These are phyloP conservation scores for Nymphicus hollandicus DNA, from an alignment of 2,113 vertebrate genomes.

Conservation along the genomic window DNA sequence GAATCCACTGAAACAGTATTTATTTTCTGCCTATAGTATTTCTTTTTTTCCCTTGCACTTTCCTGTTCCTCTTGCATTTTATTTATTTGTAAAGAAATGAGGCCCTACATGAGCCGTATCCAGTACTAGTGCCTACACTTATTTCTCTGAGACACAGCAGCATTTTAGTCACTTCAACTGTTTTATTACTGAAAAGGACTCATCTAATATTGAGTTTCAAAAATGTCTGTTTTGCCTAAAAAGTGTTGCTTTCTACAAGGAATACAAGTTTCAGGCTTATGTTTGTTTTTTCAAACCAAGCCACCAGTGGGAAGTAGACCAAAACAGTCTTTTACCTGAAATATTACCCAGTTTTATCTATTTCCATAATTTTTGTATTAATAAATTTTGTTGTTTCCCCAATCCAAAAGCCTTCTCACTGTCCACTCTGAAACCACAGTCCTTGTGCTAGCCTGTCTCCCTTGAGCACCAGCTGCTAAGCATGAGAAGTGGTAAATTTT, in stretches of 20 bases:
- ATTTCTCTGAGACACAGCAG: background rate
- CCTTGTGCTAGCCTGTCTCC: background rate
- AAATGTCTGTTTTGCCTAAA: background rate
- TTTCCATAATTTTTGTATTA: background rate
- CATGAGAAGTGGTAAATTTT: background rate
- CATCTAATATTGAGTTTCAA: background rate
- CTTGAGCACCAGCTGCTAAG: background rate
- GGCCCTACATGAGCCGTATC: background rate
- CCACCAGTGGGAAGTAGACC: background rate
- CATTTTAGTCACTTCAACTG: background rate
- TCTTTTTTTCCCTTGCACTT: accelerated
- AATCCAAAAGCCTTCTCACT: background rate
- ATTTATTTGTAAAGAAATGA: background rate
- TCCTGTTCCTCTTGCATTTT: background rate
- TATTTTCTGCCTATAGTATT: background rate
- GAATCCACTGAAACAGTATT: background rate
- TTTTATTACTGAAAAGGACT: background rate
- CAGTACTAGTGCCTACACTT: background rate
- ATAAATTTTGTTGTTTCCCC: background rate
- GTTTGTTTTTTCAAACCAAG: background rate
- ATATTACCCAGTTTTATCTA: background rate
- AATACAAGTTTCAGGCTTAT: background rate
- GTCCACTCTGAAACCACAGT: background rate
- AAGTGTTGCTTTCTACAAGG: background rate
- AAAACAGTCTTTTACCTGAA: background rate